A percentile compares a stretch with the other conserved stretches of the same genome.
phyloP scores from a whole-genome alignment of 2,888 invertebrate genomes.

The Phytoseiulus persimilis region DNA sequence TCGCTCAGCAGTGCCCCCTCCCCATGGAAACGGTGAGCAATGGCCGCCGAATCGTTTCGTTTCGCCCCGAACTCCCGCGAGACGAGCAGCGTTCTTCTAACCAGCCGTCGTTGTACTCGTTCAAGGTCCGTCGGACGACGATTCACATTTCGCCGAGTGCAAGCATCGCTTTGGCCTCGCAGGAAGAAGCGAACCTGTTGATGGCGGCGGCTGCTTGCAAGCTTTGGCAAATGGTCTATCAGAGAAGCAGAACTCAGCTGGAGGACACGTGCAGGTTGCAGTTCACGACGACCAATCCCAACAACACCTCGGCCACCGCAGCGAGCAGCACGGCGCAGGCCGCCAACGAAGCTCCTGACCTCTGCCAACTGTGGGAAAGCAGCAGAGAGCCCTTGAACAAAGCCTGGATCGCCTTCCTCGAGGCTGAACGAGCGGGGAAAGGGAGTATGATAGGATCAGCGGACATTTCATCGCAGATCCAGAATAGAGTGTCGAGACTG shows the following conservation, averaged over 20 bases:
- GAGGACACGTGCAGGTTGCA: conserved; percentile 30
- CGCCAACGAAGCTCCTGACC: conserved; percentile 1
- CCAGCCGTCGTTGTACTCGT: background rate
- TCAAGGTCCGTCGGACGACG: conserved; percentile 34
- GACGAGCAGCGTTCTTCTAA: no score
- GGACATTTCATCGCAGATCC: conserved; percentile 33
- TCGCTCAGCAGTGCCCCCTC: conserved; percentile 26
- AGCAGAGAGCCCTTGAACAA: conserved; percentile 26
- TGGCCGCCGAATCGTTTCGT: no score
- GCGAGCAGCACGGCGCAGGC: background rate
- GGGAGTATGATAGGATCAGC: conserved; percentile 35
- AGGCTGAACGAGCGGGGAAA: conserved; percentile 16
- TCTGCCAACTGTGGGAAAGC: conserved; percentile 22
- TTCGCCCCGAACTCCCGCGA: no score
- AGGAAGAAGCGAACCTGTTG: conserved; percentile 24
- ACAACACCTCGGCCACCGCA: background rate
- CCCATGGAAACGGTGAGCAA: conserved; percentile 26
- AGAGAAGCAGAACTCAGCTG: conserved; percentile 16
- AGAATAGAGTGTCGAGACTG: conserved; percentile 56
- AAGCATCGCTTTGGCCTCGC: conserved; percentile 19
- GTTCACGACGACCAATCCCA: background rate
- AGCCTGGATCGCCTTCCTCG: conserved; percentile 27
- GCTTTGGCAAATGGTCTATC: conserved; percentile 31
- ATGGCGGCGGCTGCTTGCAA: conserved; percentile 35
- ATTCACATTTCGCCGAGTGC: conserved; percentile 34